Base-by-base conservation (phyloP, 1,140 invertebrate species). In the Microplitis demolitor region DNA sequence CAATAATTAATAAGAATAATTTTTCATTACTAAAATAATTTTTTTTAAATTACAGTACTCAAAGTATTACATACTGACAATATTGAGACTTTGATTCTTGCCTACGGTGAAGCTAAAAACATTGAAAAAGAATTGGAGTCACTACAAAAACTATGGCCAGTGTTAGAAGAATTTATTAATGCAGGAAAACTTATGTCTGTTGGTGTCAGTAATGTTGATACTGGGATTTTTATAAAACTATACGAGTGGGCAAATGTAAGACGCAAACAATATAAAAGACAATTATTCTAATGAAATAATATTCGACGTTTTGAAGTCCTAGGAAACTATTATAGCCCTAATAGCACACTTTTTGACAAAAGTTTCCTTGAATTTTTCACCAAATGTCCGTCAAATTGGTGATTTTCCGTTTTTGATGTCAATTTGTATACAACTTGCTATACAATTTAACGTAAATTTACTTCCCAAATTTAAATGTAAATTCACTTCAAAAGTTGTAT, bases 121-220 rank as follows among this genome's bases (percentile, higher is more conserved):
- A 16, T 39, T 4, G 90, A 89, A 70, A 87, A 87, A 66, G 86
- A 90, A 73, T 78, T 95, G 50, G 86, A 89, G 3, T 89, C 89
- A 0, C 89, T 96, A 24, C 89, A 94, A 83, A 87, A 89, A 11
- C 86, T 94, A 50, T 97, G 95, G 95, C 85, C 80, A 50, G 88
- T 90, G 0, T 78, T 96, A 24, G 94, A 96, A 83, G 87, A 90
- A 33, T 91, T 92, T 75, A 90, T 93, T 0, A 86, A 90, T 70
- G 80, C 88, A 71, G 90, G 90, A 77, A 90, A 90, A 80, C 89
- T 96, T 31, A 88, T 88, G 4, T 92, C 93, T 77, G 87, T 97
- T 74, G 97, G 97, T 14, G 90, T 98, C 9, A 93, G 95, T 56
- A 97, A 98, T 87, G 88, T 98, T n/a, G 94, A 95, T 78, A 93